These are phyloP conservation scores for Rhodeus uyekii DNA, from an alignment of 2,797 vertebrate genomes.

Conservation along the genomic window DNA sequence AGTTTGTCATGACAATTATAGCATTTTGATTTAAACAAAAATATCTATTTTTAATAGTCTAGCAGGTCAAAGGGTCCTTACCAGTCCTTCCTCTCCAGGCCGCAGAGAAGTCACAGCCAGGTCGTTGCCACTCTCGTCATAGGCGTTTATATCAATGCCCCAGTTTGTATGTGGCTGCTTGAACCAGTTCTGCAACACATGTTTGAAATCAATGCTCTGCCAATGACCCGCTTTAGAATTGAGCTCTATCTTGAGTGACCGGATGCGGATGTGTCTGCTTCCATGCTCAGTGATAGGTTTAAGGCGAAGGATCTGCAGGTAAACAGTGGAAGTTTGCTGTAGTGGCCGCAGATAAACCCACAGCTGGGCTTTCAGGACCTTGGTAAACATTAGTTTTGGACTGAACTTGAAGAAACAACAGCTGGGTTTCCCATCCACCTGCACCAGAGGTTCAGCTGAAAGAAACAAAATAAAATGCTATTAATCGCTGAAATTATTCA, in stretches of 20 bases:
- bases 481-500: slow-evolving; percentile 4
- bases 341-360: slow-evolving; percentile 97
- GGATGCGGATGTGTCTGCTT: slow-evolving; percentile 96
- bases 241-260: slow-evolving; percentile 96
- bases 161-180: slow-evolving; percentile 98
- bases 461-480: background rate
- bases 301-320: slow-evolving; percentile 95
- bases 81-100: slow-evolving; percentile 96
- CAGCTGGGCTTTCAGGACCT: slow-evolving; percentile 97
- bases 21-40: background rate
- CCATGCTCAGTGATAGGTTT: slow-evolving; percentile 94
- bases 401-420: slow-evolving; percentile 99
- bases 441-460: slow-evolving; percentile 92
- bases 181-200: slow-evolving; percentile 99
- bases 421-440: slow-evolving; percentile 94
- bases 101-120: slow-evolving; percentile 94
- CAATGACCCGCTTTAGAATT: slow-evolving; percentile 93
- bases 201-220: slow-evolving; percentile 99
- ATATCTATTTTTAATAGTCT: background rate
- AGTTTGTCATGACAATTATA: too few relatives aligned
- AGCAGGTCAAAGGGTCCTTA: slow-evolving; percentile 85
- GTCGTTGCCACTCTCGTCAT: slow-evolving; percentile 95
- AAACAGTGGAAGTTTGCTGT: slow-evolving; percentile 94
- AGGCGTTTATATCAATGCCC: slow-evolving; percentile 99
- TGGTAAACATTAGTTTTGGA: slow-evolving; percentile 99